Percentiles rank a stretch among this genome's conserved stretches.
phyloP scores from a whole-genome alignment of 2,797 vertebrate genomes.

The Syngnathus rostellatus region DNA sequence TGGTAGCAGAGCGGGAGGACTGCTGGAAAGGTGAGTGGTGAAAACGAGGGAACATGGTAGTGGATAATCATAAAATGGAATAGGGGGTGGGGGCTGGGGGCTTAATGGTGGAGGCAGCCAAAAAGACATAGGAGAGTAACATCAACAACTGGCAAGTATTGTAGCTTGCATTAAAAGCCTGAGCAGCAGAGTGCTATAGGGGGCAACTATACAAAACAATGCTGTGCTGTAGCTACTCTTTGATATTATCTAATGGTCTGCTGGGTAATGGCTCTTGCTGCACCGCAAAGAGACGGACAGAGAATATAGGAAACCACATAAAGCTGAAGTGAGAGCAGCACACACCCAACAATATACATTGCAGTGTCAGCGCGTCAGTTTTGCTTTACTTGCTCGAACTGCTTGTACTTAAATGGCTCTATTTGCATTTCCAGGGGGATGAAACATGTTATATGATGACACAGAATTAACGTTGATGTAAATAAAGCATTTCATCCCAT shows the following conservation, averaged over 20 bases:
- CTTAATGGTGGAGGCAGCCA: not conserved
- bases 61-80: conserved; percentile 6
- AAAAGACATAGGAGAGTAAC: conserved; percentile 6
- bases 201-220: conserved; percentile 26
- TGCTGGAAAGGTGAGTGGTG: conserved; percentile 23
- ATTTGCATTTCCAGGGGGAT: conserved; percentile 51
- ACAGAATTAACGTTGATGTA: conserved; percentile 26
- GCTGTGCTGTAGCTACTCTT: conserved; percentile 25
- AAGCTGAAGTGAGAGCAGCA: conserved; percentile 10
- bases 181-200: conserved; percentile 28
- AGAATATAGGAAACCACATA: conserved; percentile 14
- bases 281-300: conserved; percentile 20
- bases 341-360: conserved; percentile 11
- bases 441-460: conserved; percentile 12
- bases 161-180: conserved; percentile 21
- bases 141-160: conserved; percentile 27
- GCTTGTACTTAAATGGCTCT: conserved; percentile 12
- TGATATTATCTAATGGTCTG: conserved; percentile 29
- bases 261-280: conserved; percentile 32
- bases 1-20: conserved; percentile 23
- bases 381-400: conserved; percentile 28
- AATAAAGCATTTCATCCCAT: not conserved
- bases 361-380: conserved; percentile 44
- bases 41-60: conserved; percentile 22
- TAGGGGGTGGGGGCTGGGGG: not conserved